Base-by-base conservation (phyloP, 2,888 invertebrate genomes). In the Onthophagus sagittarius region DNA sequence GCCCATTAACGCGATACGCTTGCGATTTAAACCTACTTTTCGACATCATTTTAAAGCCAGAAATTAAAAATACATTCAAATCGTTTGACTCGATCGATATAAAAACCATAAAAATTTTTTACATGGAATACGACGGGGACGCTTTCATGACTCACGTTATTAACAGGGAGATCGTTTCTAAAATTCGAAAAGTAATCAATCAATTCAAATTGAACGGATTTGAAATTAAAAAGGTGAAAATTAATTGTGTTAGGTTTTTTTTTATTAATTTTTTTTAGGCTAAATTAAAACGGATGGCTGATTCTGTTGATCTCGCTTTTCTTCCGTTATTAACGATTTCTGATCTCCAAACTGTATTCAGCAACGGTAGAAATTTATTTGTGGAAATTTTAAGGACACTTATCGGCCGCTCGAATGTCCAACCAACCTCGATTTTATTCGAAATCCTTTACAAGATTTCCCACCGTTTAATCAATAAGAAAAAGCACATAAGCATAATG, bases 1-100 rank as follows among this genome's bases (percentile, higher is more conserved):
- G 97, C 0, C 96, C 97, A 0, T 91, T 98, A 88, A 90, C 93
- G 62, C 89, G 97, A 75, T 97, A 95, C 82, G 94, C 95, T 5
- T 90, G 90, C 78, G 98, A 98, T 85, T 85, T 98, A 75, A 87
- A 90, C 0, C 87, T 95, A 0, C 86, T 96, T 76, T 86, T 96
- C 53, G 92, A 91, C 82, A 89, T 91, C 23, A 86, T 95, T 80
- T 86, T 87, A 32, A 89, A 91, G 79, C 87, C 89, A 0, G 85
- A 87, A 39, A 85, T 86, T 4, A 84, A 85, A 2, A 84, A 75
- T 15, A 62, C 83, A 63, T 78, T 90, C 53, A 15, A 63, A 63
- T 69, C 72, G 13, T 23, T 23, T 23, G 82, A 91, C 3, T 23
- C 3, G 91, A 87, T 90, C 1, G 85, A 88, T 72, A 75, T 92